These are phyloP conservation scores for Tineola bisselliella DNA, from an alignment of 2,888 invertebrate species.

Conservation along the genomic window DNA sequence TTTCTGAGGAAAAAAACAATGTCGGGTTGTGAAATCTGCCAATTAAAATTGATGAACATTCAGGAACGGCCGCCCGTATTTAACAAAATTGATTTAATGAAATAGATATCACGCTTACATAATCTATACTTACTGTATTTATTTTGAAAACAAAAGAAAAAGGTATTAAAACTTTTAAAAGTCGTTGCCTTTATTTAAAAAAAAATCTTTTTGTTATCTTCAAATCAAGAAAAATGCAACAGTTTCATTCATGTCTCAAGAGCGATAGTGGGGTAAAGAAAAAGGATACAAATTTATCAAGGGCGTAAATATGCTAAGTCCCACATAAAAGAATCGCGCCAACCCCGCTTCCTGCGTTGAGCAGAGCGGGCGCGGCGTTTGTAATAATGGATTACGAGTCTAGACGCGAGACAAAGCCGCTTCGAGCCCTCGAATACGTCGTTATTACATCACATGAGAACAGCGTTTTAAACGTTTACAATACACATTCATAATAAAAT, in stretches of 20 bases:
- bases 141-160: background rate
- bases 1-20: background rate
- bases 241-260: slow-evolving; percentile 40
- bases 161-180: background rate
- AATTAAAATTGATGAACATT: background rate
- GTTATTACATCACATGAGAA: background rate
- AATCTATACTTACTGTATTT: too few species aligned
- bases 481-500: too few species aligned
- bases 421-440: slow-evolving; percentile 33
- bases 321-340: slow-evolving; percentile 41
- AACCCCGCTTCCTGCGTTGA: slow-evolving; percentile 33
- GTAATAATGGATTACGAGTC: slow-evolving; percentile 63
- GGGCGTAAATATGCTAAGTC: slow-evolving; percentile 55
- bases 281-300: slow-evolving; percentile 56
- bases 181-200: background rate
- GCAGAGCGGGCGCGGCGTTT: slow-evolving; percentile 35
- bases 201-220: slow-evolving; percentile 25
- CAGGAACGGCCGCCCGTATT: background rate
- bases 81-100: too few species aligned
- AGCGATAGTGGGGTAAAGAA: slow-evolving; percentile 39
- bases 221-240: slow-evolving; percentile 48
- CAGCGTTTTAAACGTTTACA: background rate
- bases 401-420: slow-evolving; percentile 58
- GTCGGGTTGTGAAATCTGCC: background rate
- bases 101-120: too few species aligned